Conservation (phyloP, 2,113 vertebrate species). For the Hemicordylus capensis region DNA sequence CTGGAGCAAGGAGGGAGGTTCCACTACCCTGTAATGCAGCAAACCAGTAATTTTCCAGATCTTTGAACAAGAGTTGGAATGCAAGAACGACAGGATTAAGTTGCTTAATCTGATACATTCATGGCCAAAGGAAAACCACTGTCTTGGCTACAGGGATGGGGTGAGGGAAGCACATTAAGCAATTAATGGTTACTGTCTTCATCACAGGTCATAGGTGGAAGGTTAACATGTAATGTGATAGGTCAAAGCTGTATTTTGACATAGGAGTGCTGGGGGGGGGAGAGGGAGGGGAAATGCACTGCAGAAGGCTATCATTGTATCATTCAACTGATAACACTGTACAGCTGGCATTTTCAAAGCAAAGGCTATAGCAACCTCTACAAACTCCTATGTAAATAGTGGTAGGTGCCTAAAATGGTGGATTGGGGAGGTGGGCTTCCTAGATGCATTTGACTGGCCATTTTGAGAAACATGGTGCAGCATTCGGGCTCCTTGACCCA, state of each 20-base stretch:
- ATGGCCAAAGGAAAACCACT: fast-evolving
- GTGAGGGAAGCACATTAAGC: neutral
- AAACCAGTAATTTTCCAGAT: neutral
- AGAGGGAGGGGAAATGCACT: neutral
- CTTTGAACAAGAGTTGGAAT: neutral
- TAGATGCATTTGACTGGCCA: no score
- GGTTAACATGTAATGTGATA: neutral
- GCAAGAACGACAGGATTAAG: neutral
- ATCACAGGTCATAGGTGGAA: neutral
- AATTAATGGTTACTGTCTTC: neutral
- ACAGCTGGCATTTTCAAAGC: neutral
- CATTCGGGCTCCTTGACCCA: no score
- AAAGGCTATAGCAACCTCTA: neutral
- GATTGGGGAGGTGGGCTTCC: no score
- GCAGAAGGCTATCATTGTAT: neutral
- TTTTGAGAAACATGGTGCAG: no score
- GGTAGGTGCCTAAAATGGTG: no score
- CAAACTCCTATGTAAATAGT: neutral
- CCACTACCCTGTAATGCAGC: neutral
- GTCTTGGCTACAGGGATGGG: neutral
- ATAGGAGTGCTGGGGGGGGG: neutral
- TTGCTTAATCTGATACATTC: fast-evolving
- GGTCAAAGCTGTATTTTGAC: fast-evolving
- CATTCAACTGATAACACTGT: neutral
- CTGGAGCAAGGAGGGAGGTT: neutral